Percentiles rank a stretch among this genome's conserved stretches.
Conservation (phyloP, 2,113 vertebrate species). For the Syngnathus typhle region DNA sequence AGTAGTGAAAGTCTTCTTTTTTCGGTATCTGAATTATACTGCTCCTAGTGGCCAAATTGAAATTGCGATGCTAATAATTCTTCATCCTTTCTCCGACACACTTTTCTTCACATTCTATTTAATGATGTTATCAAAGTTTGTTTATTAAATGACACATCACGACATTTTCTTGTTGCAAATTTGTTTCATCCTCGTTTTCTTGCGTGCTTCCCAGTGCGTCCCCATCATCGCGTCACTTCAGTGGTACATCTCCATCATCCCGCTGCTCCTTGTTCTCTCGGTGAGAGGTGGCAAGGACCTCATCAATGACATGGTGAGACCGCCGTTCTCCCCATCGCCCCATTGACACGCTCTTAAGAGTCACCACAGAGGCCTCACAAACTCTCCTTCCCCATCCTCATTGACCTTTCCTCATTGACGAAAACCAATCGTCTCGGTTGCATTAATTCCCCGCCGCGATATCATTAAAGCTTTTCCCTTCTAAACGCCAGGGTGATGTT, state of each 20-base stretch:
- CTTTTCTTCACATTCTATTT: too few relatives aligned
- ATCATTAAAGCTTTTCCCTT: conserved; percentile 66
- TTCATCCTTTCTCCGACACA: too few relatives aligned
- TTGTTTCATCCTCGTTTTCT: neutral
- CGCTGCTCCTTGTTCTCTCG: conserved; percentile 72
- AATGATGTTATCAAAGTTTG: too few relatives aligned
- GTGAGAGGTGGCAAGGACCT: conserved; percentile 82
- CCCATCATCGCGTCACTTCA: conserved; percentile 84
- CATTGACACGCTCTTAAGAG: conserved; percentile 15
- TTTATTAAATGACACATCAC: too few relatives aligned
- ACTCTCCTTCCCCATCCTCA: conserved; percentile 58
- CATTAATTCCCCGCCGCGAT: conserved; percentile 57
- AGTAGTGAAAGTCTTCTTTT: too few relatives aligned
- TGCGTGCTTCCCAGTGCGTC: conserved; percentile 64
- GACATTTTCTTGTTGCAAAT: too few relatives aligned
- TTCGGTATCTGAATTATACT: too few relatives aligned
- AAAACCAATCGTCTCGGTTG: conserved; percentile 58
- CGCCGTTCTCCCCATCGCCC: neutral
- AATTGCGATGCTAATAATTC: too few relatives aligned
- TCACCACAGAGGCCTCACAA: conserved; percentile 10
- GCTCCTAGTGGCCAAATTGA: too few relatives aligned
- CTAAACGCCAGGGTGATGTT: conserved; percentile 61
- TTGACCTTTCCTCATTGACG: conserved; percentile 62
- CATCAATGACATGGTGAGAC: conserved; percentile 81
- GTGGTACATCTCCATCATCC: conserved; percentile 82